A percentile compares a stretch with the other conserved stretches of the same genome.
Evolutionary conservation across 37 sponge, comb jelly and placozoan genomes (phyloP).

Genomic region (Tethya wilhelma): DNA sequence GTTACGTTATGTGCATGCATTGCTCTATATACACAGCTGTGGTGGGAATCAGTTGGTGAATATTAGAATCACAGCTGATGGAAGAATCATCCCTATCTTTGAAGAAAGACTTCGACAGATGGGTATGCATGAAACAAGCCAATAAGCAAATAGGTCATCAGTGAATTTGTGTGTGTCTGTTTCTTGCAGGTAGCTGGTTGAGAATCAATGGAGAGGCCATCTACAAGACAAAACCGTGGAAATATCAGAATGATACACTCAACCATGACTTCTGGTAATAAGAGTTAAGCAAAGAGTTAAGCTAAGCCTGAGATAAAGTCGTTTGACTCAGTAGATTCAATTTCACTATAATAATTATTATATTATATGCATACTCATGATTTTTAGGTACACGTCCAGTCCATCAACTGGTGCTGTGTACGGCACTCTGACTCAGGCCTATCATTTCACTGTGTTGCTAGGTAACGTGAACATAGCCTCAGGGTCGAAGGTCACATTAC

Average conservation of each 20-base stretch:
- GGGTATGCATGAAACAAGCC: conserved; percentile 27
- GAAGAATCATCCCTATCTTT: conserved; percentile 71
- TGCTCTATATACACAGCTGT: too few species aligned
- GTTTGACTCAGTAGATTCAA: too few species aligned
- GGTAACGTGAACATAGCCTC: neutral
- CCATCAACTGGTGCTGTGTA: too few species aligned
- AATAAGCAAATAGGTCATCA: neutral
- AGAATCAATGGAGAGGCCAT: conserved; percentile 72
- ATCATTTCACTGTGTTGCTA: neutral
- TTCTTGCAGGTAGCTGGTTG: conserved; percentile 50
- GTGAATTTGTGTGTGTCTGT: neutral
- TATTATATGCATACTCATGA: too few species aligned
- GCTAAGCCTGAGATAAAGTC: too few species aligned
- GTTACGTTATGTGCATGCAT: neutral
- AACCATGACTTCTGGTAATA: conserved; percentile 57
- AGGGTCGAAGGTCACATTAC: neutral
- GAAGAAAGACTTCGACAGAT: conserved; percentile 69
- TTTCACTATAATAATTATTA: too few species aligned
- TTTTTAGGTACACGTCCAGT: too few species aligned
- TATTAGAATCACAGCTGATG: conserved; percentile 78
- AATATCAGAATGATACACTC: conserved; percentile 65
- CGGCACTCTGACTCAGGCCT: neutral
- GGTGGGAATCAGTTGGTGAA: conserved; percentile 77
- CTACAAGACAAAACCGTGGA: conserved; percentile 64
- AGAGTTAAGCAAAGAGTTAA: too few species aligned